Conservation (phyloP, 2,888 invertebrate species). For the Nebria brevicollis region DNA sequence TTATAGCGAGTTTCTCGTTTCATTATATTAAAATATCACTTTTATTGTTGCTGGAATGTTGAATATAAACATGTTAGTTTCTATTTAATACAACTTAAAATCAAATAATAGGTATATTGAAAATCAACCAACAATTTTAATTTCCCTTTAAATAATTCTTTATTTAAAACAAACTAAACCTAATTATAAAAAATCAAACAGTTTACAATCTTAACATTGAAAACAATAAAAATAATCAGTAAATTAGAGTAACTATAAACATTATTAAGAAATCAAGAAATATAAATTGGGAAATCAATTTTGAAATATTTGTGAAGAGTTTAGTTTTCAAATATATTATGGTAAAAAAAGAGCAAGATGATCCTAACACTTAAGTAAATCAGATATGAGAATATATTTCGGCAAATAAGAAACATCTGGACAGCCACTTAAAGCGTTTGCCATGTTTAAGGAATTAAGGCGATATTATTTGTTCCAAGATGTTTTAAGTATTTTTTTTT, state of each 20-base stretch:
- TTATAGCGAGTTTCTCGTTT: slow-evolving; percentile 36
- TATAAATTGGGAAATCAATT: no score
- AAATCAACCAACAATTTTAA: background rate
- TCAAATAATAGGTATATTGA: background rate
- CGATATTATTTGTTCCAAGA: background rate
- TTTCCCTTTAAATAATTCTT: no score
- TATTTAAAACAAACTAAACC: no score
- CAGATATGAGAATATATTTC: slow-evolving; percentile 52
- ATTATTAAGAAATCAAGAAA: no score
- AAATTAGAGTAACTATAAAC: no score
- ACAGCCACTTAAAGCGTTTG: background rate
- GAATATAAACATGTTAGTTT: slow-evolving; percentile 1
- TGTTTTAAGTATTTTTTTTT: background rate
- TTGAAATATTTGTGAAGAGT: no score
- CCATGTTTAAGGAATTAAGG: no score
- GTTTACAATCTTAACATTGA: no score
- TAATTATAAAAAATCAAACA: no score
- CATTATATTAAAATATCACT: slow-evolving; percentile 45
- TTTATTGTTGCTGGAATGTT: slow-evolving; percentile 7
- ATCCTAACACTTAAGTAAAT: slow-evolving; percentile 51
- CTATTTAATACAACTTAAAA: background rate
- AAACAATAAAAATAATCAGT: no score
- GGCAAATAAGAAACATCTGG: slow-evolving; percentile 51
- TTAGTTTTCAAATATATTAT: no score
- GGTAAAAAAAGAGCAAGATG: no score